Base-by-base conservation (phyloP, 2,113 vertebrate species). In the Pseudonaja textilis region DNA sequence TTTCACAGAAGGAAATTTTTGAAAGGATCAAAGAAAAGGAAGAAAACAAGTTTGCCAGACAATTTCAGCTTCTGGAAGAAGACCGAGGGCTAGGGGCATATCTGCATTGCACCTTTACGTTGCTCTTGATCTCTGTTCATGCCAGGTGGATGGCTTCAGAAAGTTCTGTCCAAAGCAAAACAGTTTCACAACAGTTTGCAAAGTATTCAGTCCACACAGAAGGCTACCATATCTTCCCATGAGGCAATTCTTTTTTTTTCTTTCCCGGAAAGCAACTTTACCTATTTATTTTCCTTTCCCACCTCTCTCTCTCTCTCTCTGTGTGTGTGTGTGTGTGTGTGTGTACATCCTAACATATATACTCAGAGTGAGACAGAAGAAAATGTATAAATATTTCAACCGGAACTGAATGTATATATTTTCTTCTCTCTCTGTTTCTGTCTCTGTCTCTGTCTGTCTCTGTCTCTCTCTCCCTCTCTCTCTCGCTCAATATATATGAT, bases 1-100 rank as follows among this genome's bases (percentile, higher is more conserved):
- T 93, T 93, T 93, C 92, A 90, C 89, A 93, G 89, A 93, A 90
- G 92, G n/a, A 89, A 59, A 42, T 64, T 86, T 64, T 86, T 87
- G 39, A 45, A 93, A 93, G 56, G 92, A 93, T 93, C 89, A 90
- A 93, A 93, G 92, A 90, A 56, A 89, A 64, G 87, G 87, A 47
- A 54, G 34, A 55, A 59, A 88, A 86, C 56, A 87, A 86, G n/a
- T 57, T 54, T 90, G 57, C 56, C 89, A 93, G 92, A 87, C 56
- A 93, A 85, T 90, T 93, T 85, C 88, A 89, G 55, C 56, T 90
- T 90, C 69, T 86, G 55, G 88, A 90, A 90, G 47, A 86, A 90
- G 45, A 86, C 74, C 18, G 45, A 52, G 88, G 50, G 61, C 16
- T 87, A 29, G 56, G 55, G 34, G 74, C 74, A 42, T 81, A 81